phyloP scores from a whole-genome alignment of 2,888 invertebrate genomes.

The Epirrhoe tristata region DNA sequence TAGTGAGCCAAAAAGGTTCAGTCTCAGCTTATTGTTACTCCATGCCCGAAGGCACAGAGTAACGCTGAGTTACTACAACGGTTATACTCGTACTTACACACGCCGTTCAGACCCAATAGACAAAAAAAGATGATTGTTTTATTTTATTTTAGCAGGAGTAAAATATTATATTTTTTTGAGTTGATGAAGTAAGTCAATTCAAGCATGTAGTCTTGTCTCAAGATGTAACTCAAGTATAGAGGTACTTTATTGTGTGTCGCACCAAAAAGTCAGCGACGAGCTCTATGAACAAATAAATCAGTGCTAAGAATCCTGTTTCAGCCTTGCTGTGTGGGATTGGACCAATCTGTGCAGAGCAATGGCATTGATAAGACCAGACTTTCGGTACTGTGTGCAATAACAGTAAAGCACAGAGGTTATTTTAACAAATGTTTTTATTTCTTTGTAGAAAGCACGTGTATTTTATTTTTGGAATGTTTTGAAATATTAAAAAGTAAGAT shows the following conservation, averaged over 20 bases:
- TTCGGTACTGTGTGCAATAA: not conserved
- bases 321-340: conserved; percentile 6
- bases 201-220: too few relatives aligned
- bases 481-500: not conserved
- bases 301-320: conserved; percentile 1
- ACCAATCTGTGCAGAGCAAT: conserved; percentile 19
- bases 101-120: too few relatives aligned
- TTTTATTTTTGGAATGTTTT: not conserved
- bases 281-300: not conserved
- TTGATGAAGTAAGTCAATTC: too few relatives aligned
- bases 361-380: conserved; percentile 22
- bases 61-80: too few relatives aligned
- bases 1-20: too few relatives aligned
- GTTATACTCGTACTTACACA: too few relatives aligned
- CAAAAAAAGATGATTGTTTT: too few relatives aligned
- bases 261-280: not conserved
- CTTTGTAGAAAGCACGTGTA: not conserved
- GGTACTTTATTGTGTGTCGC: not conserved
- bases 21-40: too few relatives aligned
- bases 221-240: too few relatives aligned
- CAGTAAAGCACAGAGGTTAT: not conserved
- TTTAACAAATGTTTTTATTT: not conserved
- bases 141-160: too few relatives aligned
- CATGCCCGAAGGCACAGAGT: too few relatives aligned
- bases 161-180: too few relatives aligned